Evolutionary conservation across 2,797 vertebrate genomes (phyloP).

Genomic region (Sciurus carolinensis): DNA sequence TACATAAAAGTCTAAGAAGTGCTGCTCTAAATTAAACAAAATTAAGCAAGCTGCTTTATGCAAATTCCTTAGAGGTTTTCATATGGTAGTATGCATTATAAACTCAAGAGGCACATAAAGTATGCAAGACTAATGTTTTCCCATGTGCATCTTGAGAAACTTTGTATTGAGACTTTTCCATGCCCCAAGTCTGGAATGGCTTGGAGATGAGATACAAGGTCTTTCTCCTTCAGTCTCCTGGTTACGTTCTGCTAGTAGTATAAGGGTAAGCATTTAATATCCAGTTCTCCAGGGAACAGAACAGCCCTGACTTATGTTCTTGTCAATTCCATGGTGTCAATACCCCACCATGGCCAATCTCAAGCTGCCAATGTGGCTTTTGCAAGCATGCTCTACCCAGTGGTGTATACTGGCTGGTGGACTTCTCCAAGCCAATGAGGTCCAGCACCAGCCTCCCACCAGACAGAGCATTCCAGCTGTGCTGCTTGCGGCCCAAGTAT

Average conservation of each 20-base stretch:
- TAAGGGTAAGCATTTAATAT: conserved; percentile 24
- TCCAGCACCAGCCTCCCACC: not conserved
- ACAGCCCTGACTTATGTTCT: not conserved
- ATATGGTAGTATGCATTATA: not conserved
- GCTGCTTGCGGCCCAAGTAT: not conserved
- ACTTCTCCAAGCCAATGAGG: not conserved
- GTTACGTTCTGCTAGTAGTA: not conserved
- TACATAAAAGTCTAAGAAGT: conserved; percentile 53
- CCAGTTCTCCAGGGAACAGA: not conserved
- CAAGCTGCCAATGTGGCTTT: not conserved
- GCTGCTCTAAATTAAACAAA: conserved; percentile 68
- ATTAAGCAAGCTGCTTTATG: conserved; percentile 63
- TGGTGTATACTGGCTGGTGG: not conserved
- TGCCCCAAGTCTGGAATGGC: not conserved
- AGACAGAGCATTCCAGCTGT: not conserved
- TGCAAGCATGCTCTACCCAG: too few species aligned
- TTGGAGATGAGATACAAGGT: not conserved
- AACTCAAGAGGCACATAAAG: conserved; percentile 19
- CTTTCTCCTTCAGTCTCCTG: not conserved
- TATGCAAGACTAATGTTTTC: not conserved
- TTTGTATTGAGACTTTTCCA: not conserved
- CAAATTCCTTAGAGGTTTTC: conserved; percentile 21
- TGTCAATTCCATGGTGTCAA: not conserved
- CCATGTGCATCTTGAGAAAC: not conserved
- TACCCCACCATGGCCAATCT: not conserved